Percentiles rank a stretch among this genome's conserved stretches.
Evolutionary conservation across 2,797 vertebrate genomes (phyloP).

Genomic region (Lindbergichthys nudifrons): DNA sequence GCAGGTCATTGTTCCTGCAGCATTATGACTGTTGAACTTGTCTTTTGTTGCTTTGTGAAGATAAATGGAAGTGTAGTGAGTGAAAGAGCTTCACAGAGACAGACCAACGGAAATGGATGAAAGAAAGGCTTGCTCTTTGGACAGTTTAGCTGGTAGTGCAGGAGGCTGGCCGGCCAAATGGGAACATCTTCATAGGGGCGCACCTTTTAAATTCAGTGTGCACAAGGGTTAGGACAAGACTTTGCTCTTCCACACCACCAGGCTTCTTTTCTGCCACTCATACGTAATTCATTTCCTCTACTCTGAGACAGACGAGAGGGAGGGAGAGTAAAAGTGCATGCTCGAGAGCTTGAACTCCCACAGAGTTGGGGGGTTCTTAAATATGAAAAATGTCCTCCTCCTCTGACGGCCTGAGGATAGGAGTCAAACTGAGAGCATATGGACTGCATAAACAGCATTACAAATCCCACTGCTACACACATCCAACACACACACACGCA

Average conservation of each 20-base stretch:
- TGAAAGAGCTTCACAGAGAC: conserved; percentile 12
- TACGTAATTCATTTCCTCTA: conserved; percentile 79
- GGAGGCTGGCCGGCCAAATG: conserved; percentile 17
- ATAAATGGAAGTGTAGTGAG: conserved; percentile 10
- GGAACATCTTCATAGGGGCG: conserved; percentile 37
- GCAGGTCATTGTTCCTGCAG: background rate
- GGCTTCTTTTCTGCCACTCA: conserved; percentile 61
- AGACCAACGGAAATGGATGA: background rate
- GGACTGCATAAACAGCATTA: conserved; percentile 75
- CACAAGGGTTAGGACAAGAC: conserved; percentile 68
- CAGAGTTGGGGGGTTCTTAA: conserved; percentile 67
- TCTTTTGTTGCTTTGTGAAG: conserved; percentile 5
- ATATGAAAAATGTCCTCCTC: conserved; percentile 74
- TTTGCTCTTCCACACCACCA: conserved; percentile 73
- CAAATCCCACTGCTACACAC: conserved; percentile 60
- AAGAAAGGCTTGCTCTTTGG: background rate
- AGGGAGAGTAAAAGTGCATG: conserved; percentile 32
- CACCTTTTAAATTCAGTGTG: conserved; percentile 53
- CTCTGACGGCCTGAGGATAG: conserved; percentile 63
- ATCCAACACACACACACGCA: conserved; percentile 11
- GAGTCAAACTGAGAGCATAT: conserved; percentile 72
- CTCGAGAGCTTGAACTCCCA: conserved; percentile 49
- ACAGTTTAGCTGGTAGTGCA: conserved; percentile 7
- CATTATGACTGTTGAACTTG: background rate
- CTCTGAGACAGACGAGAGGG: conserved; percentile 48